Evolutionary conservation across 2,888 invertebrate species (phyloP).

Genomic region (Notodonta dromedarius): DNA sequence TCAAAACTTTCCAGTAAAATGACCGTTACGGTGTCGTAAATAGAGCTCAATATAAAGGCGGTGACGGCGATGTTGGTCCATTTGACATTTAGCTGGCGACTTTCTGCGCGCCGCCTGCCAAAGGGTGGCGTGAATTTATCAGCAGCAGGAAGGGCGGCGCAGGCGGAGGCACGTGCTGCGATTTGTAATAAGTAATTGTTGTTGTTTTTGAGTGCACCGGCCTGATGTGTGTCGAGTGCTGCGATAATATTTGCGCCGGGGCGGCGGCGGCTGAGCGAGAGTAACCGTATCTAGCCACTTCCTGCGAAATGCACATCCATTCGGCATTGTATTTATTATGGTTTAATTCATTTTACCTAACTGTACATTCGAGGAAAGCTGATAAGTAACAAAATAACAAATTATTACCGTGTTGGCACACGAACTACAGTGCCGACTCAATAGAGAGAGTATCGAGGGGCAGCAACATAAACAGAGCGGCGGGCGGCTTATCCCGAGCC

Average conservation of each 20-base stretch:
- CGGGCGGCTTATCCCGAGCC: background rate
- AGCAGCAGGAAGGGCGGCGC: background rate
- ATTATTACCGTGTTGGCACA: background rate
- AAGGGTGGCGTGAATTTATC: background rate
- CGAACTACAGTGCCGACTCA: background rate
- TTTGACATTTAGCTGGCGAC: constrained; percentile 13
- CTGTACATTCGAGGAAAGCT: no score
- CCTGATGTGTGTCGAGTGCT: constrained; percentile 42
- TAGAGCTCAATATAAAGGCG: constrained; percentile 11
- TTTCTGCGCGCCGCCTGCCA: background rate
- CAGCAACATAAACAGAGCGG: constrained; percentile 5
- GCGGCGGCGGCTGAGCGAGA: background rate
- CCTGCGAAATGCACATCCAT: background rate
- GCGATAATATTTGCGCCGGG: constrained; percentile 42
- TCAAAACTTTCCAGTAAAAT: constrained; percentile 8
- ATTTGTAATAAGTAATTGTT: constrained; percentile 24
- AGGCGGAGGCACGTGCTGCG: constrained; percentile 11
- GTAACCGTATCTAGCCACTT: constrained; percentile 15
- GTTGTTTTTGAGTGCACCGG: constrained; percentile 30
- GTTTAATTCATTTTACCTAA: no score
- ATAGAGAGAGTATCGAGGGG: background rate
- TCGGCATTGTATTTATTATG: no score
- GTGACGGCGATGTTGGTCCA: constrained; percentile 3
- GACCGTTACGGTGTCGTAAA: background rate
- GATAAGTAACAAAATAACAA: no score